Percentiles rank a stretch among this genome's conserved stretches.
Conservation (phyloP, 2,797 vertebrate genomes). For the Balearica regulorum region DNA sequence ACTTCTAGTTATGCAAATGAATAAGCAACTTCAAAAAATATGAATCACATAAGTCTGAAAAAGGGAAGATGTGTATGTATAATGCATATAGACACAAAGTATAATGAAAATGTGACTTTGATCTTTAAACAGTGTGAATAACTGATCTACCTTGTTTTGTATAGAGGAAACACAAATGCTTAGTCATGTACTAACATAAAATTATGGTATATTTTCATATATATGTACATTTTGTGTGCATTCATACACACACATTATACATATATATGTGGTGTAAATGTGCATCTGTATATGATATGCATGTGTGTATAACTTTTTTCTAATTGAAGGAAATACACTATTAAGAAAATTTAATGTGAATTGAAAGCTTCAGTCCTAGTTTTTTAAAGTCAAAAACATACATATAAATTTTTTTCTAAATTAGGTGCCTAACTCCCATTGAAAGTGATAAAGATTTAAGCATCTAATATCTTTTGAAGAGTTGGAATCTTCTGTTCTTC, state of each 20-base stretch:
- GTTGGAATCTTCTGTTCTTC: background rate
- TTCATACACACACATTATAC: background rate
- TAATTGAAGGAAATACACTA: background rate
- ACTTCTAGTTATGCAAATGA: slow-evolving; percentile 47
- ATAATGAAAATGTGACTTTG: slow-evolving; percentile 29
- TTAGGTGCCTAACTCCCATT: background rate
- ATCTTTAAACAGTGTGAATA: background rate
- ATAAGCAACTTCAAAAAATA: slow-evolving; percentile 29
- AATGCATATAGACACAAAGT: background rate
- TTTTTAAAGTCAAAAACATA: background rate
- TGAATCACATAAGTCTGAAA: background rate
- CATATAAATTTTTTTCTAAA: background rate
- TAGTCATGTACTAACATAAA: background rate
- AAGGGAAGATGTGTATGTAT: background rate
- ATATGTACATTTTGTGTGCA: background rate
- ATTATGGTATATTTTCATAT: background rate
- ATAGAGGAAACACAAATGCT: background rate
- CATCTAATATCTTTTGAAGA: background rate
- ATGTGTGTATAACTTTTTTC: background rate
- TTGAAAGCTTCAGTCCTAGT: background rate
- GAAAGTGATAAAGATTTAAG: background rate
- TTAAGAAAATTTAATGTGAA: background rate
- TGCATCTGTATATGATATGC: background rate
- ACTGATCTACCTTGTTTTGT: background rate
- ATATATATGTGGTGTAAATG: no score